phyloP scores from a whole-genome alignment of 64 coral and sea anemone species.

The Dendrophyllia cribrosa region DNA sequence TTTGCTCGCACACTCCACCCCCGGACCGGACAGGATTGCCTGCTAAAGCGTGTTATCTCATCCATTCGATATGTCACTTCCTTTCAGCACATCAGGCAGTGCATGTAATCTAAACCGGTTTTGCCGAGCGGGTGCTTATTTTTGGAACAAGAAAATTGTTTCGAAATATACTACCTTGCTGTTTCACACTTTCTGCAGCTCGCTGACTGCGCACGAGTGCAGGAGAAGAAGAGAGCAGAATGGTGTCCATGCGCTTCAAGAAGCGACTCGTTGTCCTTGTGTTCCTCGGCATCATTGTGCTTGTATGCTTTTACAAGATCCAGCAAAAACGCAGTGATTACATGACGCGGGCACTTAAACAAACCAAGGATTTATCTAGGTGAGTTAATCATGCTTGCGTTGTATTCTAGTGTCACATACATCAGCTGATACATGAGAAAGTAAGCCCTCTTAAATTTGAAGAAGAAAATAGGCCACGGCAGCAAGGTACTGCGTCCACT shows the following conservation, averaged over 20 bases:
- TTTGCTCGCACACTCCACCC: no score
- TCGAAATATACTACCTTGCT: not conserved
- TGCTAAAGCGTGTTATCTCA: no score
- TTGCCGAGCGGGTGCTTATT: not conserved
- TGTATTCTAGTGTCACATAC: not conserved
- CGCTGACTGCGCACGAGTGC: not conserved
- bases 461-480: no score
- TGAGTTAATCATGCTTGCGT: not conserved
- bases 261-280: not conserved
- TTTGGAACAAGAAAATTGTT: not conserved
- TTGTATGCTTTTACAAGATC: constrained; percentile 9
- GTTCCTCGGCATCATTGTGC: not conserved
- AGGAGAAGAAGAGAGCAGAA: not conserved
- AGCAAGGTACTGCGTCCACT: no score
- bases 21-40: no score
- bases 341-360: not conserved
- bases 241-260: not conserved
- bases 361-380: not conserved
- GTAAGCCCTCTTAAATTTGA: no score
- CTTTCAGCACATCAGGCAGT: no score
- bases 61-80: no score
- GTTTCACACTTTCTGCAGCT: not conserved
- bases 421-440: no score
- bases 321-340: not conserved
- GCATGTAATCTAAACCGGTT: not conserved